Conservation (phyloP, 2,888 invertebrate species). For the Lasiommata megera region DNA sequence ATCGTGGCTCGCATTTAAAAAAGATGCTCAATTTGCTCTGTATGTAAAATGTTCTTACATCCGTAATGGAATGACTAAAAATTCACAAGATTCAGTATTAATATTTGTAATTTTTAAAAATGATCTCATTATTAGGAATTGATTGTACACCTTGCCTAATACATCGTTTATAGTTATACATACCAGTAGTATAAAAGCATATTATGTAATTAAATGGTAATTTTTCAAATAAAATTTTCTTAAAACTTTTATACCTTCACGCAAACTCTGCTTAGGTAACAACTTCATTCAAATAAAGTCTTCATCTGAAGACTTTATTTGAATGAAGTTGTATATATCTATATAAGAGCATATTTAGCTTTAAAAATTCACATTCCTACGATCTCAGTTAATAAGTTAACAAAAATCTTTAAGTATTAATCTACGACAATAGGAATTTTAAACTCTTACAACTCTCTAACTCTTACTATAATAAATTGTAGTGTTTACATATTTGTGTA, state of each 20-base stretch:
- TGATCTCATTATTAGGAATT: conserved; percentile 24
- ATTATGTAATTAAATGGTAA: background rate
- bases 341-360: no score
- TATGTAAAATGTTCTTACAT: no score
- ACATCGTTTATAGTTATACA: conserved; percentile 46
- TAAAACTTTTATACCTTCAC: conserved; percentile 8
- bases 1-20: no score
- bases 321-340: no score
- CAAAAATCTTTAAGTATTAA: background rate
- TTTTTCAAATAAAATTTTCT: conserved; percentile 1
- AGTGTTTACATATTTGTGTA: background rate
- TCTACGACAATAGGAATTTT: background rate
- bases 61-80: no score
- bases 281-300: background rate
- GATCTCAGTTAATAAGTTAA: no score
- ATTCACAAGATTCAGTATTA: conserved; percentile 17
- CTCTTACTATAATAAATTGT: background rate
- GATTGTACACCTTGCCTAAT: conserved; percentile 9
- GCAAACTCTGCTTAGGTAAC: background rate
- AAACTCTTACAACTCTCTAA: background rate
- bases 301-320: no score
- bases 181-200: conserved; percentile 29
- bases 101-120: conserved; percentile 12
- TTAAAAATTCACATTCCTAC: background rate
- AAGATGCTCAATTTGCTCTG: no score